These are phyloP conservation scores for Microplitis demolitor DNA, from an alignment of 1,140 invertebrate species.

Conservation along the genomic window DNA sequence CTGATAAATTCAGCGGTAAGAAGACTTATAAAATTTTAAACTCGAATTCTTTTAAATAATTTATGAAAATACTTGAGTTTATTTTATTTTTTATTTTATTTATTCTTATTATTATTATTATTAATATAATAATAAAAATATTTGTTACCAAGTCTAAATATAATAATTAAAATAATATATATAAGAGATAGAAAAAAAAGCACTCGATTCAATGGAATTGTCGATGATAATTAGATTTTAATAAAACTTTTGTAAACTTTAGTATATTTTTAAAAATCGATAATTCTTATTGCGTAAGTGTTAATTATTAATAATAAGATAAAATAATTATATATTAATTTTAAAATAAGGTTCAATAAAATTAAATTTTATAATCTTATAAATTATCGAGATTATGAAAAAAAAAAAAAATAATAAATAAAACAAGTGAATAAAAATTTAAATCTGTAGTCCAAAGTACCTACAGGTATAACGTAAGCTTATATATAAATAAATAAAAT, in stretches of 20 bases:
- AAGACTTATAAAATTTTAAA: no score
- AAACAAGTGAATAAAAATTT: background rate
- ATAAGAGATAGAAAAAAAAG: background rate
- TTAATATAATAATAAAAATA: background rate
- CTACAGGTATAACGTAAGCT: conserved; percentile 54
- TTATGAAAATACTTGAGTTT: no score
- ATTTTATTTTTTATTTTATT: no score
- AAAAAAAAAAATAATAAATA: background rate
- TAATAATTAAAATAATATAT: background rate
- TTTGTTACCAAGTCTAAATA: background rate
- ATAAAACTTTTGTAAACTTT: conserved; percentile 1
- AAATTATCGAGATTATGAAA: background rate
- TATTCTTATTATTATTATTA: background rate
- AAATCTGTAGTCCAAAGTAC: conserved; percentile 58
- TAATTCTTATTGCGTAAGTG: background rate
- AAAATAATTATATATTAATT: background rate
- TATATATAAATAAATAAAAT: conserved; percentile 12
- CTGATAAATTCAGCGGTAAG: no score
- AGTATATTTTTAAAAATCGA: background rate
- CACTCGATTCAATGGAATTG: background rate
- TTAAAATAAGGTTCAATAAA: background rate
- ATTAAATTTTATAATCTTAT: background rate
- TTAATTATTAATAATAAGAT: background rate
- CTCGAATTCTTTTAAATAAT: no score
- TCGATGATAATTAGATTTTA: background rate